These are phyloP conservation scores for Pipistrellus nathusii DNA, from an alignment of 2,797 vertebrate species.

Conservation along the genomic window DNA sequence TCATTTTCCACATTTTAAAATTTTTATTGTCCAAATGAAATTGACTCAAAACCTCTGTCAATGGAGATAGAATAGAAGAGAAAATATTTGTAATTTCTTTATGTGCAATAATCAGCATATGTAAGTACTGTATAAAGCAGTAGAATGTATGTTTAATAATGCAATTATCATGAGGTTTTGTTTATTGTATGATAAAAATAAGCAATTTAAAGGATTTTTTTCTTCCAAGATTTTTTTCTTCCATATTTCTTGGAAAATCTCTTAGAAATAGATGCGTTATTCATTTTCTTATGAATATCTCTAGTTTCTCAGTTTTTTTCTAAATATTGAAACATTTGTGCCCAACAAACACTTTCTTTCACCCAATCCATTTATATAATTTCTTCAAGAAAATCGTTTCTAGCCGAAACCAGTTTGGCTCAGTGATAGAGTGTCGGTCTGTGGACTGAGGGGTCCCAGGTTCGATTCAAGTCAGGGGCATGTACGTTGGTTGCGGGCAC, in stretches of 20 bases:
- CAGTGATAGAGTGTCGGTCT: no score
- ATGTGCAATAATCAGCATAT: not conserved
- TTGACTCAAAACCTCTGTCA: slow-evolving; percentile 35
- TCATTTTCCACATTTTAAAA: not conserved
- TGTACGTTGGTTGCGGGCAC: no score
- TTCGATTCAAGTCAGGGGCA: no score
- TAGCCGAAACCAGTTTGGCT: not conserved
- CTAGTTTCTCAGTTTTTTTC: not conserved
- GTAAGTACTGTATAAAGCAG: not conserved
- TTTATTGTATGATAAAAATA: slow-evolving; percentile 37
- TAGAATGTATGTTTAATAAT: not conserved
- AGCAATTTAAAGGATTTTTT: not conserved
- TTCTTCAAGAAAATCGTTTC: not conserved
- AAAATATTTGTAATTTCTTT: slow-evolving; percentile 48
- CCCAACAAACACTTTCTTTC: not conserved
- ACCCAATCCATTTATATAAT: not conserved
- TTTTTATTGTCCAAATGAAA: not conserved
- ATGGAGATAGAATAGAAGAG: not conserved
- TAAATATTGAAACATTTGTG: not conserved
- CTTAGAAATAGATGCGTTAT: not conserved
- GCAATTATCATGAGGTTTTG: not conserved
- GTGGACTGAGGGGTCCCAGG: no score
- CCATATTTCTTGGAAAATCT: not conserved
- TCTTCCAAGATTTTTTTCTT: not conserved
- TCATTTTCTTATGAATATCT: slow-evolving; percentile 33